A percentile compares a stretch with the other conserved stretches of the same genome.
Evolutionary conservation across 2,888 invertebrate species (phyloP).

Genomic region (Marronus borbonicus): DNA sequence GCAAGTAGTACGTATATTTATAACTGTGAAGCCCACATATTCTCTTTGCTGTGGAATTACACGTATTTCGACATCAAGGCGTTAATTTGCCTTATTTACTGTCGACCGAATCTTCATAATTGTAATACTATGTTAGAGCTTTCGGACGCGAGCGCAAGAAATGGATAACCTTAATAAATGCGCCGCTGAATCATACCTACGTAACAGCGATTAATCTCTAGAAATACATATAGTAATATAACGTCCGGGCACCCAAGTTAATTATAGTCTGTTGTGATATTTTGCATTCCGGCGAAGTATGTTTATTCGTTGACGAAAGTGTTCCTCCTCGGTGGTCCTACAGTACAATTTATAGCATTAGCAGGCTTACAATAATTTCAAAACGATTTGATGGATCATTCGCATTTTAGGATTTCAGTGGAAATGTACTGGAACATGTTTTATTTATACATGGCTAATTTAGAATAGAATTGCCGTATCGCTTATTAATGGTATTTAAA

Average conservation of each 20-base stretch:
- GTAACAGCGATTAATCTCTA: neutral
- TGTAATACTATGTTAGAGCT: too few relatives aligned
- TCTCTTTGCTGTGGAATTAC: too few relatives aligned
- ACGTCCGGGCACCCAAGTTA: neutral
- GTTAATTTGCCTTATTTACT: neutral
- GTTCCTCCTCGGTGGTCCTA: constrained; percentile 5
- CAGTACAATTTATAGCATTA: constrained; percentile 17
- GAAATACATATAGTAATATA: neutral
- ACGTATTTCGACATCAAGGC: neutral
- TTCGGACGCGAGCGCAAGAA: neutral
- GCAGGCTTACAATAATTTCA: constrained; percentile 3
- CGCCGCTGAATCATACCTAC: neutral
- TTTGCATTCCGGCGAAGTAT: neutral
- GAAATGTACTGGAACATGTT: constrained; percentile 7
- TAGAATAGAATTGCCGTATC: neutral
- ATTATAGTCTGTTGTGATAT: neutral
- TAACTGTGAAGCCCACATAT: too few relatives aligned
- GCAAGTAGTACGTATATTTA: too few relatives aligned
- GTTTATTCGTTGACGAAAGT: constrained; percentile 8
- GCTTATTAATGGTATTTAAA: neutral
- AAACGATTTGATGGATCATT: constrained; percentile 26
- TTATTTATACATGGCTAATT: neutral
- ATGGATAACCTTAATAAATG: neutral
- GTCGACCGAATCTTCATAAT: too few relatives aligned
- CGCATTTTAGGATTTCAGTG: neutral